A percentile compares a stretch with the other conserved stretches of the same genome.
phyloP scores from a whole-genome alignment of 1,140 invertebrate genomes.

The Ridgeia piscesae region DNA sequence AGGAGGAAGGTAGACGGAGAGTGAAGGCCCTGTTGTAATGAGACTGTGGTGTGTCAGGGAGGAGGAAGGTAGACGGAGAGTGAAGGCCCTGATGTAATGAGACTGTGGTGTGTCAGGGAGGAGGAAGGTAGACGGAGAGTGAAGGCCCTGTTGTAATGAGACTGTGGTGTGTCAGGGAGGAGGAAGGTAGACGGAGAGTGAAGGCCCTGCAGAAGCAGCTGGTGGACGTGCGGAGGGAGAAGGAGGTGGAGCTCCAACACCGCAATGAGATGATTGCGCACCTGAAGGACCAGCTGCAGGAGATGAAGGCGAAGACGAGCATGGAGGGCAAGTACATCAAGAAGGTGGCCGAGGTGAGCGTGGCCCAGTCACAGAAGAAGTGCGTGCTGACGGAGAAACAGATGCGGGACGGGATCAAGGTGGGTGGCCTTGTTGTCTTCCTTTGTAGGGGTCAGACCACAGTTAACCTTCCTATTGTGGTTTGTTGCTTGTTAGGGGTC shows the following conservation, averaged over 20 bases:
- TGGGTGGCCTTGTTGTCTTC: not conserved
- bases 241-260: conserved; percentile 52
- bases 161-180: conserved; percentile 38
- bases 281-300: conserved; percentile 48
- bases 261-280: conserved; percentile 57
- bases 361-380: conserved; percentile 53
- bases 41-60: conserved; percentile 36
- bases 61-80: conserved; percentile 40
- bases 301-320: conserved; percentile 55
- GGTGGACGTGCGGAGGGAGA: conserved; percentile 50
- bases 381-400: conserved; percentile 48
- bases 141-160: conserved; percentile 34
- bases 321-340: conserved; percentile 58
- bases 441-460: no score
- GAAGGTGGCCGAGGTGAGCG: conserved; percentile 51
- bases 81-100: conserved; percentile 36
- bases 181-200: conserved; percentile 50
- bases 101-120: conserved; percentile 36
- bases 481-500: no score
- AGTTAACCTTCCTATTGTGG: no score
- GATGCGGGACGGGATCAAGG: conserved; percentile 48
- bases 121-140: conserved; percentile 52
- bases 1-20: conserved; percentile 31
- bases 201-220: conserved; percentile 47
- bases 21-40: conserved; percentile 38